These are phyloP conservation scores for Philopedon plagiatum DNA, from an alignment of 2,888 invertebrate genomes.

Conservation along the genomic window DNA sequence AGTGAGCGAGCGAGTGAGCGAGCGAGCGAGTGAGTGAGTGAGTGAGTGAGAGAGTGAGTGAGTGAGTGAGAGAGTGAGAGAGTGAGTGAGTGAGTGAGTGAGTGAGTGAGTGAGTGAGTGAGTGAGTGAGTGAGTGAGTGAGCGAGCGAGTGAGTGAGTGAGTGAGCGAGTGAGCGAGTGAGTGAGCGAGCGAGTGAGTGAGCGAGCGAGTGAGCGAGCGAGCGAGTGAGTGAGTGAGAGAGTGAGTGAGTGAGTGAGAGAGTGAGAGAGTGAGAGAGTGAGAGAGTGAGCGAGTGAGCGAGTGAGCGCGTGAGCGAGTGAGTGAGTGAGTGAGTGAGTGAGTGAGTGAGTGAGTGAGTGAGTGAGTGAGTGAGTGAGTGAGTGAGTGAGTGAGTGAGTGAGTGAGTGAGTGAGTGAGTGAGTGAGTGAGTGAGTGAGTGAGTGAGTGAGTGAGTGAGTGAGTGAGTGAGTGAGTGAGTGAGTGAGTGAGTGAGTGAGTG, in stretches of 20 bases:
- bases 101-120: neutral
- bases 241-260: neutral
- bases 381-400: neutral
- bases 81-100: neutral
- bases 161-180: neutral
- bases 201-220: no score
- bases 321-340: neutral
- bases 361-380: neutral
- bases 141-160: neutral
- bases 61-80: neutral
- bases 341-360: constrained; percentile 1
- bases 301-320: neutral
- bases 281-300: neutral
- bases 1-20: no score
- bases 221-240: neutral
- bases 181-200: neutral
- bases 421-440: no score
- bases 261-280: constrained; percentile 1
- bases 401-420: no score
- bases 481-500: no score
- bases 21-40: neutral
- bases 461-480: no score
- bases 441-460: no score
- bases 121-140: neutral
- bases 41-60: neutral